Base-by-base conservation (phyloP, 2,113 vertebrate genomes). In the Engraulis encrasicolus region DNA sequence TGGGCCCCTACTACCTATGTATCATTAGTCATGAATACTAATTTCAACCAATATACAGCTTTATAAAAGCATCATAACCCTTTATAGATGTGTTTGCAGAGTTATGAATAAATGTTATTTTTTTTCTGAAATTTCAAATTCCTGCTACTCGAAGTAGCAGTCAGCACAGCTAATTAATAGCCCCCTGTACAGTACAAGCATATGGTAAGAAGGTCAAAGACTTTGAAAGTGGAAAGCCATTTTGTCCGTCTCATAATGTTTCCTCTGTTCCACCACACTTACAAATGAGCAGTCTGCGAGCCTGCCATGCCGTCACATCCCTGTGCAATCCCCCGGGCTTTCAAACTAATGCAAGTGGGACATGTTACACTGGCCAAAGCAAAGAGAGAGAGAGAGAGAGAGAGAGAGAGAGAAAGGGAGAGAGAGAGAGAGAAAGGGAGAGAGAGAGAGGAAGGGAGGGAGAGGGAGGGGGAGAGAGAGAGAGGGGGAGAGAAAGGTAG, bases 341-440 rank as follows among this genome's bases (percentile, higher is more conserved):
- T 74, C 66, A 74, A 74, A 74, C n/a, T 74, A 36, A 74, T 34
- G 66, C 66, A 14, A 74, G 66, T 74, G 27, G 66, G 66, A 31
- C 15, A 27, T 34, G 66, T 74, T 74, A 34, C 66, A 34, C 31
- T 5, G 31, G 66, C 66, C 66, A 74, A 74, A 31, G 5, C 23
- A 31, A 31, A 74, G 66, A 34, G n/a, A n/a, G n/a, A n/a, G n/a
- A n/a, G n/a, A n/a, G n/a, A n/a, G n/a, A n/a, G n/a, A n/a, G n/a
- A n/a, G n/a, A n/a, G n/a, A n/a, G n/a, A n/a, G n/a, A n/a, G n/a
- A n/a, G n/a, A n/a, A n/a, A n/a, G n/a, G n/a, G n/a, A n/a, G n/a
- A n/a, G n/a, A n/a, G n/a, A n/a, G n/a, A n/a, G n/a, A n/a, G n/a
- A n/a, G n/a, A n/a, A n/a, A n/a, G n/a, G n/a, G n/a, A n/a, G n/a